Evolutionary conservation across 37 sponge, comb jelly and placozoan species (phyloP).

Genomic region (Ianthella basta): DNA sequence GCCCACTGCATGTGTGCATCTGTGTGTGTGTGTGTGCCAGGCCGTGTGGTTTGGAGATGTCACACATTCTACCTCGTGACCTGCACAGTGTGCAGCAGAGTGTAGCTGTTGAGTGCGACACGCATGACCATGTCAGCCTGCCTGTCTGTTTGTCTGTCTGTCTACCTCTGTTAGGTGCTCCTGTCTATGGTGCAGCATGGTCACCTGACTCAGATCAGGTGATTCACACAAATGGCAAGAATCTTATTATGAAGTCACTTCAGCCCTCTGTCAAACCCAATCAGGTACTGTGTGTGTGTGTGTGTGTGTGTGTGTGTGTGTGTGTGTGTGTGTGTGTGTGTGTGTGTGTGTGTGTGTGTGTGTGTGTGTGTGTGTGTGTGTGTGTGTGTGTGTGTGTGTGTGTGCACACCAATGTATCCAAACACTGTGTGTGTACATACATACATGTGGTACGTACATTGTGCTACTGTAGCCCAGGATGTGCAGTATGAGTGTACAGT

Average conservation of each 20-base stretch:
- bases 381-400: not conserved
- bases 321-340: too few relatives aligned
- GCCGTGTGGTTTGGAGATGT: not conserved
- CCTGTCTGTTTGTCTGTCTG: too few relatives aligned
- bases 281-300: conserved; percentile 28
- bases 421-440: too few relatives aligned
- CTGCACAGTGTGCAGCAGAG: too few relatives aligned
- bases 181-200: conserved; percentile 90
- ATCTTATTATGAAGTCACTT: conserved; percentile 87
- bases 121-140: too few relatives aligned
- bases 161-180: conserved; percentile 46
- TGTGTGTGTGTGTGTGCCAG: too few relatives aligned
- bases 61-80: not conserved
- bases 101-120: too few relatives aligned
- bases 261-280: conserved; percentile 83
- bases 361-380: not conserved
- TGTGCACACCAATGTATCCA: not conserved
- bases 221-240: conserved; percentile 77
- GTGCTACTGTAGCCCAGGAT: too few relatives aligned
- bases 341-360: not conserved
- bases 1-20: too few relatives aligned
- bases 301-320: not conserved
- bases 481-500: too few relatives aligned
- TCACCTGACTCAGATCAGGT: conserved; percentile 92
- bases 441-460: too few relatives aligned